Evolutionary conservation across 2,888 invertebrate species (phyloP), one percentile per base, ranked within the genome.

Genomic region (Adelognathus sp.): DNA sequence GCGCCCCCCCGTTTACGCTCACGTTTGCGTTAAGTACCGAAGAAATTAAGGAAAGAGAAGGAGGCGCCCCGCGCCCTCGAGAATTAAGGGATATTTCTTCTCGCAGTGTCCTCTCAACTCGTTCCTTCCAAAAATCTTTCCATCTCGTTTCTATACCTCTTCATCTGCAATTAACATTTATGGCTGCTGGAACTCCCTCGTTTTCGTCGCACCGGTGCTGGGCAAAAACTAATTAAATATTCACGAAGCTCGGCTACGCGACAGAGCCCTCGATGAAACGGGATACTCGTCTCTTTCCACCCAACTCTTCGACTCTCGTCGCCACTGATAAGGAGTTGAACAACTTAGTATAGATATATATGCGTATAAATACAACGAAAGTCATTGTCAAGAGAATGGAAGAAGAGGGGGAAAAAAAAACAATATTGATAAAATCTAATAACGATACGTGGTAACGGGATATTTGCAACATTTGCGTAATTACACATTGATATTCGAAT

Each of bases 161-260:
- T 91, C 91, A 91, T 91, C 88, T 89, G 90, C 91, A 91, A 91
- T 91, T 91, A 91, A 91, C 91, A 91, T 91, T 91, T 91, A 91
- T 91, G 88, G 89, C 89, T 86, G 84, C 86, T 73, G 52, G 78
- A 33, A 72, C 39, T 71, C 52, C 63, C 71, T 36, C 82, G 7
- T 11, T n/a, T n/a, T n/a, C 46, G 11, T 11, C 18, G 9, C 83
- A 73, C 71, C 69, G n/a, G 24, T 24, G 72, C 83, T 83, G 84
- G 82, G 89, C 89, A 90, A 91, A 91, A 91, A 90, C 90, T 91
- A 91, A 91, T 91, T 91, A 91, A 91, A 91, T 91, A 91, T 91
- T 90, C 90, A 82, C 72, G 71, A 82, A 69, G 78, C 46, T 50
- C 46, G 18, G 14, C 24, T 50, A 21, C n/a, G 76, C 83, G 84